Conservation (phyloP, 2,113 vertebrate genomes). For the Psephotus haematonotus region DNA sequence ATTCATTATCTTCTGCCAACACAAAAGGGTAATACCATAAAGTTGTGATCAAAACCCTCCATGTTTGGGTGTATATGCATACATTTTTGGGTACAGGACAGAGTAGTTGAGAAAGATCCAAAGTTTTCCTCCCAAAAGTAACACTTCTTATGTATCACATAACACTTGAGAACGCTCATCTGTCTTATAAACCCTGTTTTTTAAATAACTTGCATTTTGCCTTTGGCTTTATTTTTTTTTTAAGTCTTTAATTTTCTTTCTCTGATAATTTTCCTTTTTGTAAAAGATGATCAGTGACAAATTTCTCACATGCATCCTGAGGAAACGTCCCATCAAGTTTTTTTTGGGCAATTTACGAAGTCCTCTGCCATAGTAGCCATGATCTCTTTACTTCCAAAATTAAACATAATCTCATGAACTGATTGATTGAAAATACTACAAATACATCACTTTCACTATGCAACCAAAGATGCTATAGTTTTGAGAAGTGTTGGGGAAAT, state of each 20-base stretch:
- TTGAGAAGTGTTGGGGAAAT: not conserved
- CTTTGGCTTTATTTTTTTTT: not conserved
- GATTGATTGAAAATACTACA: not conserved
- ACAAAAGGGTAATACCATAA: not conserved
- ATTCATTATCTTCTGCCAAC: not conserved
- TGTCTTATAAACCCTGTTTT: not conserved
- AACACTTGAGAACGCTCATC: not conserved
- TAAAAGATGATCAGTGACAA: not conserved
- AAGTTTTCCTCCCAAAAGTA: not conserved
- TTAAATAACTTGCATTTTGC: not conserved
- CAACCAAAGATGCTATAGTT: not conserved
- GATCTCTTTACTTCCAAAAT: not conserved
- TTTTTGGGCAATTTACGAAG: not conserved
- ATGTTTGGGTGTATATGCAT: fast-evolving
- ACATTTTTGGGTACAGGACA: not conserved
- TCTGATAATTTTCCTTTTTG: not conserved
- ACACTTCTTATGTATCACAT: not conserved
- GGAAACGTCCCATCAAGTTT: not conserved
- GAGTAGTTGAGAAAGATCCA: not conserved
- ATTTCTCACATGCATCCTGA: not conserved
- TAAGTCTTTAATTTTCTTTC: not conserved
- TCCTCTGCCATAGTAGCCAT: not conserved
- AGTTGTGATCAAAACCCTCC: not conserved
- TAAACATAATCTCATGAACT: not conserved
- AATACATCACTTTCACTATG: not conserved